phyloP scores from a whole-genome alignment of 1,140 invertebrate genomes.

The Brachionus koreanus region DNA sequence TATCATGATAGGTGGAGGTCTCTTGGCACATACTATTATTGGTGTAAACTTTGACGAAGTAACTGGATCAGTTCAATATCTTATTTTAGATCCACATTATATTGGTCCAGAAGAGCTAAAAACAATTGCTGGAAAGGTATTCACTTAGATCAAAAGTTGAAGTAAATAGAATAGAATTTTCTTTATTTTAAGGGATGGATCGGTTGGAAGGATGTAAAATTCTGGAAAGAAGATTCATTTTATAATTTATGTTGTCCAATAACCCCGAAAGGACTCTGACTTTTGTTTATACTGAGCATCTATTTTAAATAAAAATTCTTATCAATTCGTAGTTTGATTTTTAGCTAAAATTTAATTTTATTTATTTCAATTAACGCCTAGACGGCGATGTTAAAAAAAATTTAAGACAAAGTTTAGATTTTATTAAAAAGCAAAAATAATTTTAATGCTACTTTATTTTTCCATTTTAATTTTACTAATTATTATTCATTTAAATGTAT shows the following conservation, averaged over 20 bases:
- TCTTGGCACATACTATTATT: conserved; percentile 92
- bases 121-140: conserved; percentile 60
- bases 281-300: not conserved
- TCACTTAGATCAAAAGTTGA: not conserved
- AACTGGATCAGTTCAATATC: conserved; percentile 73
- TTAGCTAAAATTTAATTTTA: too few relatives aligned
- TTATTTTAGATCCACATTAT: conserved; percentile 97
- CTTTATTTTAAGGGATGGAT: not conserved
- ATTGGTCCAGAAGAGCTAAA: conserved; percentile 68
- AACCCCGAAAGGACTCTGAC: not conserved
- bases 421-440: too few relatives aligned
- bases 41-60: conserved; percentile 80
- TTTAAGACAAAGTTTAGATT: too few relatives aligned
- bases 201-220: conserved; percentile 22
- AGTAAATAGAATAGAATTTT: not conserved
- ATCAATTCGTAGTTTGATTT: too few relatives aligned
- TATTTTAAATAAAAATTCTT: too few relatives aligned
- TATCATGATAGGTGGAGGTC: conserved; percentile 97
- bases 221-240: conserved; percentile 40
- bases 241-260: conserved; percentile 43
- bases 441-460: too few relatives aligned
- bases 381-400: too few relatives aligned
- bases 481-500: too few relatives aligned
- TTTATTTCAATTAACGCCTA: too few relatives aligned
- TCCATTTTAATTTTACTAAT: too few relatives aligned